These are phyloP conservation scores for Capra hircus DNA, from an alignment of 2,113 vertebrate species.

Conservation along the genomic window DNA sequence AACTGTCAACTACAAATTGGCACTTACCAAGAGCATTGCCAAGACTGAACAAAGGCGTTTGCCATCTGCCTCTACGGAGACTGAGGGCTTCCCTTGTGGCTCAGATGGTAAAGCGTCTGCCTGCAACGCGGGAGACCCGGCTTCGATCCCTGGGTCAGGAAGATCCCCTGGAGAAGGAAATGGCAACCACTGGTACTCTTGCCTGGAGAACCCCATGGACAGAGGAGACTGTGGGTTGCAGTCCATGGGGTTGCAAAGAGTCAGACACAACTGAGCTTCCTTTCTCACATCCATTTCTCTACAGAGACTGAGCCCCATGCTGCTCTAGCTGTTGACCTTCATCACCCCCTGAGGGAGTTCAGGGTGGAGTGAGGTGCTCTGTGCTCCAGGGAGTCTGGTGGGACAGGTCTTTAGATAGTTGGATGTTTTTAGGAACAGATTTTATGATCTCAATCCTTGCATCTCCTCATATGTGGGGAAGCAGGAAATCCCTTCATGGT, in stretches of 20 bases:
- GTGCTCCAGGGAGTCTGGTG: background rate
- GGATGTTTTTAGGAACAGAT: background rate
- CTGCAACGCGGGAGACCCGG: rapidly evolving
- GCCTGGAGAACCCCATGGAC: background rate
- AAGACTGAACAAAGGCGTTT: background rate
- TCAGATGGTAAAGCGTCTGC: background rate
- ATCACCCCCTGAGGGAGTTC: background rate
- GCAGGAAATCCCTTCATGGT: background rate
- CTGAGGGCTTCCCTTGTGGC: background rate
- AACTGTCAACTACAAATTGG: background rate
- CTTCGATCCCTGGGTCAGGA: background rate
- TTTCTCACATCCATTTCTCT: background rate
- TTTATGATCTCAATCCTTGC: background rate
- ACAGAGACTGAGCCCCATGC: background rate
- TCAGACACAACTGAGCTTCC: background rate
- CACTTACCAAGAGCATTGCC: background rate
- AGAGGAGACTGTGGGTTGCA: background rate
- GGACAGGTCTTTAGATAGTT: background rate
- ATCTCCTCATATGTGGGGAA: background rate
- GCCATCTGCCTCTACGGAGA: background rate
- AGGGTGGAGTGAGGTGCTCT: rapidly evolving
- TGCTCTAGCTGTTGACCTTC: background rate
- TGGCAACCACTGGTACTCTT: background rate
- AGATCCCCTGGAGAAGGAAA: background rate
- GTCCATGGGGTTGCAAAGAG: rapidly evolving